phyloP scores from a whole-genome alignment of 2,113 vertebrate species.

The Apeltes quadracus region DNA sequence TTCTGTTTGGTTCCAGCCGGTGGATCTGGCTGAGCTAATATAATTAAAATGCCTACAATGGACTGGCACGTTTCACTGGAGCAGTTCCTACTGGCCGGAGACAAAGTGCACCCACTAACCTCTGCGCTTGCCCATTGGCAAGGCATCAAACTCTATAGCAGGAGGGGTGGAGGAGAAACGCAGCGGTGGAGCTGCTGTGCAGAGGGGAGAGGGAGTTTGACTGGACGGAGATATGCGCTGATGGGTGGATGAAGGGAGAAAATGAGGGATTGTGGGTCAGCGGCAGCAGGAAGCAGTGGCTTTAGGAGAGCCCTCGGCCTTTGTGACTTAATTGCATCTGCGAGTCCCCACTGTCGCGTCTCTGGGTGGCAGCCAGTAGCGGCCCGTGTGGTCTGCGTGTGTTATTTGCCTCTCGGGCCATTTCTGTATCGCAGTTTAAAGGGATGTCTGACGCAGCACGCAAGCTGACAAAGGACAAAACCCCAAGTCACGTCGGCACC shows the following conservation, averaged over 20 bases:
- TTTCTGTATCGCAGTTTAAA: constrained; percentile 29
- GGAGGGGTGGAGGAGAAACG: constrained; percentile 37
- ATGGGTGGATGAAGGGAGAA: constrained; percentile 25
- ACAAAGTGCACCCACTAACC: constrained; percentile 46
- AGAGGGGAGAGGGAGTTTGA: constrained; percentile 24
- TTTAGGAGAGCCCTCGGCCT: constrained; percentile 57
- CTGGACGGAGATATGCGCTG: constrained; percentile 26
- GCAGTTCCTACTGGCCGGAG: constrained; percentile 52
- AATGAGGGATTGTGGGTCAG: constrained; percentile 54
- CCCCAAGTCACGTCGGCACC: constrained; percentile 4
- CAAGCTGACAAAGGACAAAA: constrained; percentile 30
- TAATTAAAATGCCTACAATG: constrained; percentile 70
- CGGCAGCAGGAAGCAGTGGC: constrained; percentile 57
- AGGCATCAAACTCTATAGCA: constrained; percentile 47
- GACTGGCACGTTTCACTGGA: constrained; percentile 62
- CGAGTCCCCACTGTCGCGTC: constrained; percentile 47
- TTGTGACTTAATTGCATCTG: constrained; percentile 54
- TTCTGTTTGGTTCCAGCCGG: constrained; percentile 33
- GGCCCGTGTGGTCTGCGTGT: constrained; percentile 20
- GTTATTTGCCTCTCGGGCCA: constrained; percentile 10
- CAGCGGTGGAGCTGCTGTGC: constrained; percentile 4
- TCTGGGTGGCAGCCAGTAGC: constrained; percentile 47
- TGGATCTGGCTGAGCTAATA: constrained; percentile 59
- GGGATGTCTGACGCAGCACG: constrained; percentile 4
- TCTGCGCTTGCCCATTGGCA: constrained; percentile 49